Conservation (phyloP, 2,113 vertebrate genomes). For the Oriolus oriolus region DNA sequence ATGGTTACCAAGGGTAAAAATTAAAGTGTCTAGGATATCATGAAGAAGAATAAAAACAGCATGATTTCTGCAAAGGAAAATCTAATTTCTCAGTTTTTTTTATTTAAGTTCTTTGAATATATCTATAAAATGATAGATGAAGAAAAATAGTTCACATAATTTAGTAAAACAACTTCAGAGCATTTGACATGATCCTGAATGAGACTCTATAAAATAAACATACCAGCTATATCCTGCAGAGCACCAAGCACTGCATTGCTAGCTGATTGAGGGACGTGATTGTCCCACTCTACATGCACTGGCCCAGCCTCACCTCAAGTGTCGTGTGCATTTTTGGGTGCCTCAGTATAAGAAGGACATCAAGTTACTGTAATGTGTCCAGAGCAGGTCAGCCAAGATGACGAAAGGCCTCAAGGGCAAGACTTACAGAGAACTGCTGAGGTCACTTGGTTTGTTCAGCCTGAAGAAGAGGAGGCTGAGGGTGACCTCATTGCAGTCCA, state of each 20-base stretch:
- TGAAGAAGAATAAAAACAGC: background rate
- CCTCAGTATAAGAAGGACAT: background rate
- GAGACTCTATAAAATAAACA: background rate
- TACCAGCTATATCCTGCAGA: too few species aligned
- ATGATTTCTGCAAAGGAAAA: background rate
- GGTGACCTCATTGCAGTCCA: background rate
- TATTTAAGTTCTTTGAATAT: background rate
- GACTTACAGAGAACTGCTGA: background rate
- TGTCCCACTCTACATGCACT: background rate
- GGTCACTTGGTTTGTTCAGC: background rate
- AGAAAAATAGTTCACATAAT: background rate
- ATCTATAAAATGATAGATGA: background rate
- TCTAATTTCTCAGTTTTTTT: background rate
- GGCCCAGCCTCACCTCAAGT: background rate
- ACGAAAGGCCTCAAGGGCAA: background rate
- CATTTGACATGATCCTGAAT: background rate
- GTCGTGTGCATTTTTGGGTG: background rate
- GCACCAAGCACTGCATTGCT: background rate
- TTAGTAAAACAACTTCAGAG: background rate
- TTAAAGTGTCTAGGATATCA: background rate
- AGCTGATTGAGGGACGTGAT: rapidly evolving
- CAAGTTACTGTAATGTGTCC: too few species aligned
- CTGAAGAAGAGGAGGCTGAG: background rate
- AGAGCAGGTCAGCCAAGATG: background rate
- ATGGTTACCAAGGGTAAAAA: background rate